A percentile compares a stretch with the other conserved stretches of the same genome.
Conservation (phyloP, 1,140 invertebrate genomes). For the Drosophila paulistorum region DNA sequence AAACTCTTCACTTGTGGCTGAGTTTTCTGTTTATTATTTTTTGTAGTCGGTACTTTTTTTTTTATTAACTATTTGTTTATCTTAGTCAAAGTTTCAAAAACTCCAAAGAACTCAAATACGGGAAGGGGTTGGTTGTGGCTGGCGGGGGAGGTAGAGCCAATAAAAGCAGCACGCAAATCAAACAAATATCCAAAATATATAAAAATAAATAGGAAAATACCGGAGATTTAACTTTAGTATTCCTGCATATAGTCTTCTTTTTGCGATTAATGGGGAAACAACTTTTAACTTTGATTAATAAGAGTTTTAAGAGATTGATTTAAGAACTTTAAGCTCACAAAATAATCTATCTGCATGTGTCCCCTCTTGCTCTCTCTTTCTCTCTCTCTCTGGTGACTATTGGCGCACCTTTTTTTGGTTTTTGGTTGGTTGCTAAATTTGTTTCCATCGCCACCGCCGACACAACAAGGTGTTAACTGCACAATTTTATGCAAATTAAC, state of each 20-base stretch:
- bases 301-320: neutral
- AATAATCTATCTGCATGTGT: too few species aligned
- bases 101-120: slow-evolving; percentile 38
- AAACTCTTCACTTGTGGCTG: slow-evolving; percentile 15
- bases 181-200: neutral
- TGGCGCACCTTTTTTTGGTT: neutral
- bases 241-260: too few species aligned
- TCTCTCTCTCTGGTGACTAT: too few species aligned
- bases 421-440: slow-evolving; percentile 2
- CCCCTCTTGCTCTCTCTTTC: too few species aligned
- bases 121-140: neutral
- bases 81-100: slow-evolving; percentile 49
- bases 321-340: neutral
- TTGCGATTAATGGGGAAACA: too few species aligned
- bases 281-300: slow-evolving; percentile 2
- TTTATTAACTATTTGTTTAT: slow-evolving; percentile 67
- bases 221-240: too few species aligned
- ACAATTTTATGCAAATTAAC: slow-evolving; percentile 14
- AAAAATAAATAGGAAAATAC: neutral
- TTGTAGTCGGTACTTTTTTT: slow-evolving; percentile 23
- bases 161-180: slow-evolving; percentile 23
- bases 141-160: slow-evolving; percentile 19
- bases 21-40: slow-evolving; percentile 58
- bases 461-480: slow-evolving; percentile 12
- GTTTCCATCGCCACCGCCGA: neutral